Evolutionary conservation across 2,888 invertebrate genomes (phyloP), one percentile per base, ranked within the genome.

Genomic region (Acanthopleura granulata): DNA sequence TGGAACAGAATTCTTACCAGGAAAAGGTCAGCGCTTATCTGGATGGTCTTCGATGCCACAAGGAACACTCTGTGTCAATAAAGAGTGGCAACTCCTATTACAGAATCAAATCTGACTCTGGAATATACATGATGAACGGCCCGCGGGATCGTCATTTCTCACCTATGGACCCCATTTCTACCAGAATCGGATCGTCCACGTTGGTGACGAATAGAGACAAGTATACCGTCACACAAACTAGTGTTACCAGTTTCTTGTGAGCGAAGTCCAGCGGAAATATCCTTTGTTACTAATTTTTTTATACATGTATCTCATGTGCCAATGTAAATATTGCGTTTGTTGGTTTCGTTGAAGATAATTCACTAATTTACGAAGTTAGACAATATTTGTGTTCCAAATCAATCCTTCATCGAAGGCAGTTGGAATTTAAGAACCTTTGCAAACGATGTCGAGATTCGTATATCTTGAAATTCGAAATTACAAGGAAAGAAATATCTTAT

Each of bases 141-240:
- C 22, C 16, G 6, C 66, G 16, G 29, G 66, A 66, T 27, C 22
- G 25, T 3, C 66, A 25, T 14, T 66, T 66, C 14, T 27, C 66
- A 6, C 66, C 66, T 3, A 22, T 66, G 66, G 29, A 66, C 22
- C 66, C 66, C 18, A 27, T 66, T 66, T 66, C 29, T 14, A 66
- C 66, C 22, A 6, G 22, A 27, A 25, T 66, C 25, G 66, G 66
- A 3, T 66, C 66, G 22, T 66, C 66, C 66, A 66, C 22, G 29
- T 57, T 57, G 12, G 57, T 57, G 18, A 57, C 57, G 12, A 57
- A 57, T 12, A 57, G 57, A 57, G 57, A 57, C 57, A 66, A 66
- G 29, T 57, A 57, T 22, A n/a, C 57, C 57, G 66, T 66, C 22
- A 66, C 66, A 66, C 66, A 66, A 27, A 66, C 66, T 6, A 66